Evolutionary conservation across 2,113 vertebrate genomes (phyloP).

Genomic region (Xiphophorus maculatus): DNA sequence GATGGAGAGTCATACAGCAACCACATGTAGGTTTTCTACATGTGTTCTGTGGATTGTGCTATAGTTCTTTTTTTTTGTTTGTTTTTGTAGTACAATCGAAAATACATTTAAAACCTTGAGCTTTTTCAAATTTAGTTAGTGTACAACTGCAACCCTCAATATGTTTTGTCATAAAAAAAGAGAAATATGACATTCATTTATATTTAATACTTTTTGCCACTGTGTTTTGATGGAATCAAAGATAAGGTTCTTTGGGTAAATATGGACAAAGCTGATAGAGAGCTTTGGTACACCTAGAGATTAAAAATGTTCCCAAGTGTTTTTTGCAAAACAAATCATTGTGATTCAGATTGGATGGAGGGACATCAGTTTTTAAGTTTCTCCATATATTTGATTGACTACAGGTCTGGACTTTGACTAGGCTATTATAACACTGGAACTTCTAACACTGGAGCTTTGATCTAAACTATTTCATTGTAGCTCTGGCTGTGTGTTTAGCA

Average conservation of each 20-base stretch:
- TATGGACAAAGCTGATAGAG: no score
- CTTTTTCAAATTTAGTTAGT: not conserved
- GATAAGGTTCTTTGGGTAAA: not conserved
- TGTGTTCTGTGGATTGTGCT: not conserved
- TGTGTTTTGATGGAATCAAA: not conserved
- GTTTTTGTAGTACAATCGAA: not conserved
- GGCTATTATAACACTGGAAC: not conserved
- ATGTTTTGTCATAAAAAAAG: not conserved
- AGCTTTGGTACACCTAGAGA: not conserved
- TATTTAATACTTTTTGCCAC: not conserved
- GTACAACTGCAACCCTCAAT: not conserved
- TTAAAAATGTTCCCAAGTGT: not conserved
- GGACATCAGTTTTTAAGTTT: not conserved
- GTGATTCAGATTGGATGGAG: not conserved
- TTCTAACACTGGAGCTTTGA: not conserved
- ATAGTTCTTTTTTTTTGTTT: not conserved
- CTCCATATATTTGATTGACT: not conserved
- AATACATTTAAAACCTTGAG: not conserved
- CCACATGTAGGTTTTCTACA: constrained; percentile 50
- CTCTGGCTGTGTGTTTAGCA: no score
- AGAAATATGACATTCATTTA: not conserved
- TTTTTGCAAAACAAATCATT: not conserved
- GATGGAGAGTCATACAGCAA: constrained; percentile 4
- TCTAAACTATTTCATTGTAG: not conserved
- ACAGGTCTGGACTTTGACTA: not conserved